Evolutionary conservation across 2,113 vertebrate genomes (phyloP).

Genomic region (Amia ocellicauda): DNA sequence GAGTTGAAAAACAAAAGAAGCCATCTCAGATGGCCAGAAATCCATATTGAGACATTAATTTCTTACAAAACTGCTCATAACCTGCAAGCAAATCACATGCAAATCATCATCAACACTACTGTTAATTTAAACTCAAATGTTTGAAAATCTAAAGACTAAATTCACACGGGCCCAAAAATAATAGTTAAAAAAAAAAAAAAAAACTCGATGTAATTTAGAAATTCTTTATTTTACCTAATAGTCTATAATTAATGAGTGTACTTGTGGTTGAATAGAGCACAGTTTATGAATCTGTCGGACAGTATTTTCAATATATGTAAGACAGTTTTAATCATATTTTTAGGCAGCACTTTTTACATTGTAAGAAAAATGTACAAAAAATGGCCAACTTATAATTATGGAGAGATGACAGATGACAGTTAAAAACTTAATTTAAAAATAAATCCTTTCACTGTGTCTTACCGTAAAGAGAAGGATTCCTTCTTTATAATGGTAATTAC

Average conservation of each 20-base stretch:
- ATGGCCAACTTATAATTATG: conserved; percentile 99
- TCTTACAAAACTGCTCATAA: too few species aligned
- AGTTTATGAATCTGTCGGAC: conserved; percentile 62
- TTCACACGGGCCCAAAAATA: neutral
- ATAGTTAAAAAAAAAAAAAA: neutral
- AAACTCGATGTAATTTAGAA: too few species aligned
- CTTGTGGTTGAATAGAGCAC: conserved; percentile 64
- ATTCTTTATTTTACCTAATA: conserved; percentile 58
- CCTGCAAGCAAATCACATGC: too few species aligned
- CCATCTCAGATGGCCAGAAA: neutral
- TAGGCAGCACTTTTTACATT: conserved; percentile 60
- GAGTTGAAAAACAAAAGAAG: conserved; percentile 38
- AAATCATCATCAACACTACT: neutral
- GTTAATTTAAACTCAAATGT: neutral
- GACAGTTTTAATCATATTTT: conserved; percentile 62
- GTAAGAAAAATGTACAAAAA: conserved; percentile 90
- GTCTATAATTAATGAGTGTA: conserved; percentile 67
- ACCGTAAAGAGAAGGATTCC: conserved; percentile 99
- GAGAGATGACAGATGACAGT: conserved; percentile 99
- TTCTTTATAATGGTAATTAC: conserved; percentile 99
- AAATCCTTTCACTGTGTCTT: conserved; percentile 99
- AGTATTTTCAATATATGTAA: conserved; percentile 49
- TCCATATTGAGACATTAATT: too few species aligned
- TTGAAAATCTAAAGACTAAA: neutral
- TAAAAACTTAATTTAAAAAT: conserved; percentile 99